These are phyloP conservation scores for Liolophura sinensis DNA, from an alignment of 1,140 invertebrate genomes.

Conservation along the genomic window DNA sequence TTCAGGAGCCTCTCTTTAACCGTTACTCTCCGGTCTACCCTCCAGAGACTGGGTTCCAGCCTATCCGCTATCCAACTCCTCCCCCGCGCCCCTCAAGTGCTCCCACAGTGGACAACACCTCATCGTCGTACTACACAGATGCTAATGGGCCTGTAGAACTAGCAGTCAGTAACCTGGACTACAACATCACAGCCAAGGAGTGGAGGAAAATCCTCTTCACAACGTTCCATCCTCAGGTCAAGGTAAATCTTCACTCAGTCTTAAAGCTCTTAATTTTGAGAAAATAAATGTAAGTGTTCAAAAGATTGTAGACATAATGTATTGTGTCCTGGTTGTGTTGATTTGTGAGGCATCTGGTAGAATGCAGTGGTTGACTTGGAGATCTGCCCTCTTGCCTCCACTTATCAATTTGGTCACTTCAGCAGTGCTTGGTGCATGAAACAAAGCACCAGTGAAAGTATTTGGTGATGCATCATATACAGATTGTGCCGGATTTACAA, in stretches of 20 bases:
- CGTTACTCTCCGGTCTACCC: neutral
- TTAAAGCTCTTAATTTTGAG: neutral
- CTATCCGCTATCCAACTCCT: constrained; percentile 21
- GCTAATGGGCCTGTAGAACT: constrained; percentile 64
- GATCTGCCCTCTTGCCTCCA: too few species aligned
- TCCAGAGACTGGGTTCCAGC: constrained; percentile 24
- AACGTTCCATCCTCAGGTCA: constrained; percentile 72
- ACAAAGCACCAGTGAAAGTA: too few species aligned
- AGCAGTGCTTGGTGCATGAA: too few species aligned
- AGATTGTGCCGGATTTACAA: too few species aligned
- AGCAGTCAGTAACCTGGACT: constrained; percentile 76
- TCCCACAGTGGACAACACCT: neutral
- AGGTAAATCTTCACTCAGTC: constrained; percentile 59
- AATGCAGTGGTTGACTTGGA: too few species aligned
- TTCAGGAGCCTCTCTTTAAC: neutral
- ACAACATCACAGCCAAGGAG: constrained; percentile 72
- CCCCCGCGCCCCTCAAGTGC: constrained; percentile 10
- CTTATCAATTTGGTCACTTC: too few species aligned
- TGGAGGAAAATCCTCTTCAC: constrained; percentile 70
- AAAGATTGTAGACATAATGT: too few species aligned
- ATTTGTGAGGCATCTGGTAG: too few species aligned
- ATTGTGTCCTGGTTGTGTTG: too few species aligned
- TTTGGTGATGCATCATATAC: too few species aligned
- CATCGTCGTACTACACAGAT: neutral
- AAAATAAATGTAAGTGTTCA: too few species aligned